Evolutionary conservation across 2,888 invertebrate genomes (phyloP), one percentile per base, ranked within the genome.

Genomic region (Lycophotia porphyrea): DNA sequence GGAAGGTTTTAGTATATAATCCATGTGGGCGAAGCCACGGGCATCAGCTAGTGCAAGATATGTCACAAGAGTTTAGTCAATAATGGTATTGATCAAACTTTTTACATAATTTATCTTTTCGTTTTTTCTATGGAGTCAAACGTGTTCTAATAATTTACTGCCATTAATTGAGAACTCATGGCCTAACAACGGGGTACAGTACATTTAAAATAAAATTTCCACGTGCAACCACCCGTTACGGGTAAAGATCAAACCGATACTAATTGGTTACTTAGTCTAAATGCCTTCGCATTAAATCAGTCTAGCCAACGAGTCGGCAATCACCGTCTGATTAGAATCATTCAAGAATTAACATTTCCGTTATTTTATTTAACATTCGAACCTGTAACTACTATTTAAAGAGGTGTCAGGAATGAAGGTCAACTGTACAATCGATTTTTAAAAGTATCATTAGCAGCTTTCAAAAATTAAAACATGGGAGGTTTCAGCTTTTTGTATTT

Each of bases 261-360:
- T 76, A 85, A 87, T 87, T 84, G 81, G 73, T 78, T 79, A 71
- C 75, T 77, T 82, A 76, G 80, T 71, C 79, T 81, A 84, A 87
- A 87, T 77, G 80, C 82, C 71, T 84, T 86, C 79, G 83, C 82
- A 85, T 88, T 87, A 83, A 87, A 86, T 88, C 76, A 81, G 75
- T 82, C 84, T 87, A 89, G 91, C 87, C 84, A 87, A 81, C 76
- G 72, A 72, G 74, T 79, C 81, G 74, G 81, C 80, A 89, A 89
- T 89, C 86, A 86, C 71, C 74, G 85, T 85, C 85, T 82, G 87
- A 87, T 88, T 78, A 80, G 82, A 87, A 76, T 72, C 77, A 70
- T 86, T 85, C 81, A 81, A 84, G 79, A 87, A 86, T 88, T 84
- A 88, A 88, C 87, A 88, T 90, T 89, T 88, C 89, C 89, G 90